These are phyloP conservation scores for Punctoribates punctum DNA, from an alignment of 2,888 invertebrate genomes.

Conservation along the genomic window DNA sequence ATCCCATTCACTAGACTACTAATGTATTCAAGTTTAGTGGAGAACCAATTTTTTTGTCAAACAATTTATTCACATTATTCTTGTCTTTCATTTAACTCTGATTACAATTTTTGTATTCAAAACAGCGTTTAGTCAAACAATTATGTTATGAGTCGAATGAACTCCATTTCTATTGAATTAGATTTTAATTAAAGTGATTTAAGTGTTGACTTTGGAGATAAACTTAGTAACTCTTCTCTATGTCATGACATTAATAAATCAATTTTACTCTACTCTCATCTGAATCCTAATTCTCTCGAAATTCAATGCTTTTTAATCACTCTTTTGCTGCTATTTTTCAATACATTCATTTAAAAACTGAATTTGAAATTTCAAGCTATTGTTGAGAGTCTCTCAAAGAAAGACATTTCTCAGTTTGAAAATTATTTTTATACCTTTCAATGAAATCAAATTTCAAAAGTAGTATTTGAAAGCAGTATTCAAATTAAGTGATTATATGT, in stretches of 20 bases:
- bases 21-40: slow-evolving; percentile 38
- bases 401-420: background rate
- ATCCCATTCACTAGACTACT: background rate
- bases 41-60: background rate
- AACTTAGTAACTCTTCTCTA: no score
- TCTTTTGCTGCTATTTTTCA: no score
- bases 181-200: background rate
- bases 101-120: background rate
- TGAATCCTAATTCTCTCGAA: no score
- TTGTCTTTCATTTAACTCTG: background rate
- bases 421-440: background rate
- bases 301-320: no score
- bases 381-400: no score
- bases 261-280: no score
- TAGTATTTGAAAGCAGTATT: background rate
- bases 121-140: slow-evolving; percentile 10
- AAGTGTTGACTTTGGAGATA: slow-evolving; percentile 20
- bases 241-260: no score
- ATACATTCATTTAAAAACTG: no score
- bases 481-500: no score
- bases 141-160: slow-evolving; percentile 17
- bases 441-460: background rate
- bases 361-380: no score
- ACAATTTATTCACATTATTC: background rate
- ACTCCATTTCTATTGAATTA: slow-evolving; percentile 4